A percentile compares a stretch with the other conserved stretches of the same genome.
Evolutionary conservation across 92 coral and sea anemone species (phyloP).

Genomic region (Desmophyllum pertusum): DNA sequence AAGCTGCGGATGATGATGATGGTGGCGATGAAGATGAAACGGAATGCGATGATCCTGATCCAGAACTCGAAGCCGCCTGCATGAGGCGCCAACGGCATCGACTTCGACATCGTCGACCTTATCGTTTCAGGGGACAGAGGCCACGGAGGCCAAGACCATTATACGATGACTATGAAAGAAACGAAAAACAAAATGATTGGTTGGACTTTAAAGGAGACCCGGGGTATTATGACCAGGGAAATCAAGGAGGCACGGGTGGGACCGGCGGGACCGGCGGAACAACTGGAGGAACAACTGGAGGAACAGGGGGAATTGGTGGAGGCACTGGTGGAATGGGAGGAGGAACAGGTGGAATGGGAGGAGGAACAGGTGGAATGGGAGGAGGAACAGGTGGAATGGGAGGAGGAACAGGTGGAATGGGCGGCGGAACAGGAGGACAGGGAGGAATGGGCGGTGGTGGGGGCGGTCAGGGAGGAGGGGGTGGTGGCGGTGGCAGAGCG

Average conservation of each 20-base stretch:
- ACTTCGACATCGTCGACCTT: slow-evolving; percentile 24
- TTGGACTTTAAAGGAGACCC: slow-evolving; percentile 40
- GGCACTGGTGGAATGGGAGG: slow-evolving; percentile 24
- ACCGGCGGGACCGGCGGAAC: slow-evolving; percentile 10
- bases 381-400: neutral
- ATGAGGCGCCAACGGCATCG: slow-evolving; percentile 28
- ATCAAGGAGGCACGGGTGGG: slow-evolving; percentile 6
- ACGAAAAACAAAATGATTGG: slow-evolving; percentile 31
- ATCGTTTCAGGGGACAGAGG: neutral
- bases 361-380: slow-evolving; percentile 34
- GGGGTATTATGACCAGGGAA: slow-evolving; percentile 24
- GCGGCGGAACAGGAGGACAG: slow-evolving; percentile 23
- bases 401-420: slow-evolving; percentile 20
- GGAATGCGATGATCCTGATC: slow-evolving; percentile 18
- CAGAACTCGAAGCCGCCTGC: slow-evolving; percentile 10
- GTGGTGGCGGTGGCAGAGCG: slow-evolving; percentile 48
- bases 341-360: slow-evolving; percentile 15
- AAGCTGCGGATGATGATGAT: slow-evolving; percentile 1
- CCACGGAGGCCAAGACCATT: slow-evolving; percentile 3
- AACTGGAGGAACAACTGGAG: slow-evolving; percentile 14
- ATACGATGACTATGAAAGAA: slow-evolving; percentile 8
- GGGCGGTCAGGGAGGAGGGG: slow-evolving; percentile 22
- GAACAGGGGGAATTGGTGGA: slow-evolving; percentile 15
- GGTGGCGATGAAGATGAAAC: neutral
- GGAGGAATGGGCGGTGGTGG: slow-evolving; percentile 21